A percentile compares a stretch with the other conserved stretches of the same genome.
These are phyloP conservation scores for Clunio marinus DNA, from an alignment of 2,888 invertebrate species.

Conservation along the genomic window DNA sequence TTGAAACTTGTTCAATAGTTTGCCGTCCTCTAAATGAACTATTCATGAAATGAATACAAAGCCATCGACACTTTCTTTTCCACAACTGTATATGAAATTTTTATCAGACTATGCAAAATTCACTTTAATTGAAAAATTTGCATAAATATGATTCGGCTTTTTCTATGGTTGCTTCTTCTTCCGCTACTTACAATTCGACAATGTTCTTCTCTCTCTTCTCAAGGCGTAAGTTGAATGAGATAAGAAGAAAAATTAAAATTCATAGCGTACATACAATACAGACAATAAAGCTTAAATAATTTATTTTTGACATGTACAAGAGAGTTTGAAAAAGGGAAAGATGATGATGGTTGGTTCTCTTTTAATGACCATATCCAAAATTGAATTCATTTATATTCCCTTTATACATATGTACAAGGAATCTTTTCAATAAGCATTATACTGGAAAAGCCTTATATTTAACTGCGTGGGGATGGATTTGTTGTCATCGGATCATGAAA, in stretches of 20 bases:
- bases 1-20: too few relatives aligned
- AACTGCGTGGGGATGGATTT: background rate
- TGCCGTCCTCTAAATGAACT: background rate
- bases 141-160: background rate
- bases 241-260: constrained; percentile 17
- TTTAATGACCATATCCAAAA: constrained; percentile 20
- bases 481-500: background rate
- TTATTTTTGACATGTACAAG: constrained; percentile 6
- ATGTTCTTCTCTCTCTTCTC: too few relatives aligned
- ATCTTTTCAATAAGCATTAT: constrained; percentile 3
- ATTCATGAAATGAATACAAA: background rate
- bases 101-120: background rate
- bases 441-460: background rate
- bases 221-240: too few relatives aligned
- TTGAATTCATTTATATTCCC: constrained; percentile 19
- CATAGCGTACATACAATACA: background rate
- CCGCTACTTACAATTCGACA: background rate
- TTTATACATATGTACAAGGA: background rate
- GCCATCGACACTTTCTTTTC: background rate
- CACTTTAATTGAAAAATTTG: constrained; percentile 22
- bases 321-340: background rate
- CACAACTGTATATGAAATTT: background rate
- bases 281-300: constrained; percentile 3
- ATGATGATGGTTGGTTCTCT: constrained; percentile 4
- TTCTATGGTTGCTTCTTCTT: background rate